These are phyloP conservation scores for Drosophila tripunctata DNA, from an alignment of 2,888 invertebrate genomes.

Conservation along the genomic window DNA sequence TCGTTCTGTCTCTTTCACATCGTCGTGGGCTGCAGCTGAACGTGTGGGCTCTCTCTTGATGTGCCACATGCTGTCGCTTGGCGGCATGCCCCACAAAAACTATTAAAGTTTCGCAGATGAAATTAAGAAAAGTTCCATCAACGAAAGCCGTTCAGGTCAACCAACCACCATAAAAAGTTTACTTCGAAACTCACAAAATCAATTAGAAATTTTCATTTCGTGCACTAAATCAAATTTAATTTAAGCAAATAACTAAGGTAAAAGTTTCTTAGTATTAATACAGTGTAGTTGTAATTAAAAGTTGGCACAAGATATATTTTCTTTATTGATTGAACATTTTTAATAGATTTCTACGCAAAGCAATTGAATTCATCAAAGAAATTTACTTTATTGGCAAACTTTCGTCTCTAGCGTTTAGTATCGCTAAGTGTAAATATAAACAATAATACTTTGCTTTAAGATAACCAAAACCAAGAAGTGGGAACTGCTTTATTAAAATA, in stretches of 20 bases:
- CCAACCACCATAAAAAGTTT: conserved; percentile 27
- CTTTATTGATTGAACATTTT: too few relatives aligned
- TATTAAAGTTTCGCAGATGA: conserved; percentile 38
- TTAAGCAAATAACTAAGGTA: conserved; percentile 1
- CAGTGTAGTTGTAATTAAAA: background rate
- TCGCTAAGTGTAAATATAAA: too few relatives aligned
- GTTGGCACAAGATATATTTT: too few relatives aligned
- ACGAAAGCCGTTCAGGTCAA: conserved; percentile 11
- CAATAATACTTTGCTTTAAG: too few relatives aligned
- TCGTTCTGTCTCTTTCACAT: background rate
- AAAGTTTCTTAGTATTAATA: background rate
- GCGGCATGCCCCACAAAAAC: conserved; percentile 24
- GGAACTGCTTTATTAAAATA: too few relatives aligned
- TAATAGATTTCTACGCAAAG: too few relatives aligned
- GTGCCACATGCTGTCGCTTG: conserved; percentile 29
- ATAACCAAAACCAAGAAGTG: too few relatives aligned
- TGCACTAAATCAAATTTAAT: conserved; percentile 20
- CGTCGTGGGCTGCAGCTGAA: conserved; percentile 18
- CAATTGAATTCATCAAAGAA: too few relatives aligned
- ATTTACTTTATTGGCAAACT: too few relatives aligned
- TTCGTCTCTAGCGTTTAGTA: too few relatives aligned
- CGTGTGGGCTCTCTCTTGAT: conserved; percentile 44
- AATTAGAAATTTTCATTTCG: conserved; percentile 15
- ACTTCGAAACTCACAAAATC: conserved; percentile 19
- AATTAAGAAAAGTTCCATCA: conserved; percentile 43